phyloP scores from a whole-genome alignment of 2,797 vertebrate species.

The Lagodon rhomboides region DNA sequence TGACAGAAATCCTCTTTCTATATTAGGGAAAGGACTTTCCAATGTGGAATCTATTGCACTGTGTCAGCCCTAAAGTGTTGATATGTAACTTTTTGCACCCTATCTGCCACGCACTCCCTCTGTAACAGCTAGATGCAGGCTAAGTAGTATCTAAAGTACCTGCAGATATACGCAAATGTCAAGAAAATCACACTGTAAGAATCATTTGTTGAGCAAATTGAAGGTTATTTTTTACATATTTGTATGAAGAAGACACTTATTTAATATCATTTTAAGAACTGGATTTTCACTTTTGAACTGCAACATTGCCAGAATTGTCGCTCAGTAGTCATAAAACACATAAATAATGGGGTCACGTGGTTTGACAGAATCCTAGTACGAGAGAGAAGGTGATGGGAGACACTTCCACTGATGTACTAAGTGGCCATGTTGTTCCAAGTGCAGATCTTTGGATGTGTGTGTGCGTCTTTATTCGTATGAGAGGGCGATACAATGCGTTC shows the following conservation, averaged over 20 bases:
- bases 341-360: constrained; percentile 10
- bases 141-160: neutral
- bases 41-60: neutral
- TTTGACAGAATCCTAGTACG: constrained; percentile 13
- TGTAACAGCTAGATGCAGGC: neutral
- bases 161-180: neutral
- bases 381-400: constrained; percentile 9
- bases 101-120: neutral
- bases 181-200: neutral
- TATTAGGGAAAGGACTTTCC: neutral
- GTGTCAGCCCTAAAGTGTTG: neutral
- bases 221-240: neutral
- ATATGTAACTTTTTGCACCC: neutral
- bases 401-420: constrained; percentile 28
- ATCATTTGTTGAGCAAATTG: neutral
- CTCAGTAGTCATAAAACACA: constrained; percentile 18
- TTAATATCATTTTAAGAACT: neutral
- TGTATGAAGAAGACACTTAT: neutral
- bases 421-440: constrained; percentile 37
- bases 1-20: neutral
- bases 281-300: neutral
- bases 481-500: constrained; percentile 48
- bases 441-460: constrained; percentile 50
- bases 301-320: neutral
- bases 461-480: constrained; percentile 45